Base-by-base conservation (phyloP, 2,113 vertebrate genomes). In the Vulpes lagopus region DNA sequence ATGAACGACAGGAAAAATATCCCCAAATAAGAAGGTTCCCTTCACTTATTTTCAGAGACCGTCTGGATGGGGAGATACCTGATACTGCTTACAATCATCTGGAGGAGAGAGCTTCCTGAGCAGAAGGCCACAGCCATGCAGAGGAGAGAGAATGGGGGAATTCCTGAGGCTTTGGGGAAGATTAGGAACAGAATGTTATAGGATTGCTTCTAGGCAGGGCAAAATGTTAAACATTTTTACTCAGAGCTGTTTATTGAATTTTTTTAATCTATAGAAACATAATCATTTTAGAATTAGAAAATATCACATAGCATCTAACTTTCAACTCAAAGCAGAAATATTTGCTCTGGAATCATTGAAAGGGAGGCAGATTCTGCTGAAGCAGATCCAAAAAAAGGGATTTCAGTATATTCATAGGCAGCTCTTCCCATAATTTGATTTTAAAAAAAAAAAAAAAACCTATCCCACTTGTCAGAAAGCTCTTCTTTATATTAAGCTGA, bases 311-410 rank as follows among this genome's bases (percentile, higher is more conserved):
- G 55, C 35, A 78, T n/a, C 43, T 80, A 80, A 57, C 16, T 71
- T 88, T 93, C 32, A 84, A 94, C 22, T 32, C 53, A 82, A 78
- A 89, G 71, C 64, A 89, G 65, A 91, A 88, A 93, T 82, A 95
- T 76, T 83, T 74, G 69, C 67, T 89, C 38, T 83, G 81, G 89
- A 69, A 89, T 80, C 53, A 78, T 16, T 27, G 59, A 69, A 55
- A 98, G n/a, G 16, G 79, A 73, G 49, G 59, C 6, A 8, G 35
- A 53, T 84, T 53, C 55, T 89, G 27, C n/a, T 95, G 79, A 20
- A 73, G 51, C 22, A 32, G 27, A 64, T 73, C 59, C 51, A 51
- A 55, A 79, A 49, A 95, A 30, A 51, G 25, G 12, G 38, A 86
- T 57, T 57, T 88, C 74, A 80, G 79, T 62, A 59, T 35, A 69